Percentiles rank a stretch among this genome's conserved stretches.
phyloP scores from a whole-genome alignment of 2,888 invertebrate species.

The Lasiommata megera region DNA sequence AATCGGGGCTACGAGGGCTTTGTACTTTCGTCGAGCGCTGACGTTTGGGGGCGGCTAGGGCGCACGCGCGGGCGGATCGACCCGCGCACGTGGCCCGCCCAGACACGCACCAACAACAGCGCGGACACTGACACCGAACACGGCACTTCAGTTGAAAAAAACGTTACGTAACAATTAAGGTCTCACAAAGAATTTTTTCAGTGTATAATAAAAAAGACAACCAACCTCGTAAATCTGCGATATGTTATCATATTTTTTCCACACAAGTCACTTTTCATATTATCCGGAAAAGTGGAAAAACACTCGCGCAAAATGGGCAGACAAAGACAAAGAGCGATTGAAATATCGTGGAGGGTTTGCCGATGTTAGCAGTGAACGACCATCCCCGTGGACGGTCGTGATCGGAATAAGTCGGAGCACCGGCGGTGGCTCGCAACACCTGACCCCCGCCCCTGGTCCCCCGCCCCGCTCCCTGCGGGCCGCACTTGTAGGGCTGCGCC shows the following conservation, averaged over 20 bases:
- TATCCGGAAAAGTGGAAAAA: neutral
- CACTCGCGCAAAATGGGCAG: conserved; percentile 25
- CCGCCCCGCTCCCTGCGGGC: conserved; percentile 32
- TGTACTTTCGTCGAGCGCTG: conserved; percentile 36
- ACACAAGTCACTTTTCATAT: conserved; percentile 4
- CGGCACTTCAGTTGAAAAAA: conserved; percentile 13
- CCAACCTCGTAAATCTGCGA: conserved; percentile 18
- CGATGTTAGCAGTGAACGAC: conserved; percentile 24
- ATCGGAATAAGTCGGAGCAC: conserved; percentile 52
- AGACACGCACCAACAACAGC: conserved; percentile 40
- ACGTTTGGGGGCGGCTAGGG: conserved; percentile 47
- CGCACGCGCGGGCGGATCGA: conserved; percentile 69
- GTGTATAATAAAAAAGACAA: conserved; percentile 9
- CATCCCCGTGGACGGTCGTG: conserved; percentile 37
- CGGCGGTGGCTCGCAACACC: conserved; percentile 59
- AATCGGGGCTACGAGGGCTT: conserved; percentile 25
- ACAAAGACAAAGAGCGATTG: conserved; percentile 21
- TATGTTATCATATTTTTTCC: neutral
- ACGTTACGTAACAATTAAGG: conserved; percentile 19
- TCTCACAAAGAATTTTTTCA: neutral
- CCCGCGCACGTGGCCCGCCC: conserved; percentile 45
- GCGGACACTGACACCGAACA: conserved; percentile 31
- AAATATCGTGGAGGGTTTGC: conserved; percentile 23
- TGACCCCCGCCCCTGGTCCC: conserved; percentile 45
- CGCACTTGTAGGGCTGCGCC: conserved; percentile 75